phyloP scores from a whole-genome alignment of 2,113 vertebrate genomes.

The Andinoacara biseriatus region DNA sequence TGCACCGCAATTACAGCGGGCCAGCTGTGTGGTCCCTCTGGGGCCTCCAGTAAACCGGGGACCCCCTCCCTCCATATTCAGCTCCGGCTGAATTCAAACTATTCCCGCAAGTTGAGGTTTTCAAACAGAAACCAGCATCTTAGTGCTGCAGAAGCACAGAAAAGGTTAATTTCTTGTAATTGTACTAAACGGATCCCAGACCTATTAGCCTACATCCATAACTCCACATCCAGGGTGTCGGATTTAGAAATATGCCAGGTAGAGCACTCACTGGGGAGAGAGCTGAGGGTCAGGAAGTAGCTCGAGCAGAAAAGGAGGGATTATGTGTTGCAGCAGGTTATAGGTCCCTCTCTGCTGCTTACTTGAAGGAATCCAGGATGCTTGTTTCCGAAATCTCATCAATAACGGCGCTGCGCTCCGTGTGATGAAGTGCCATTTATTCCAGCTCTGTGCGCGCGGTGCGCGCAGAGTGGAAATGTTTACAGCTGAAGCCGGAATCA shows the following conservation, averaged over 20 bases:
- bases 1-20: conserved; percentile 69
- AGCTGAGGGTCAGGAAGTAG: conserved; percentile 54
- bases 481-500: conserved; percentile 40
- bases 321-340: conserved; percentile 63
- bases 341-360: conserved; percentile 49
- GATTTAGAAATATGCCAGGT: conserved; percentile 51
- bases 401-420: conserved; percentile 25
- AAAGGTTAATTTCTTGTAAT: conserved; percentile 7
- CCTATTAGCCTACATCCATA: neutral
- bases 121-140: neutral
- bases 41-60: conserved; percentile 54
- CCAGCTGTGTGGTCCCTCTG: conserved; percentile 75
- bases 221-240: neutral
- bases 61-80: conserved; percentile 46
- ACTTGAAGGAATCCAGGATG: conserved; percentile 59
- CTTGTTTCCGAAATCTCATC: conserved; percentile 60
- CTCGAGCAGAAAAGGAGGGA: conserved; percentile 25
- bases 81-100: conserved; percentile 35
- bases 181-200: neutral
- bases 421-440: conserved; percentile 71
- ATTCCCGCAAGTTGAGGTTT: neutral
- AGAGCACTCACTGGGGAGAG: conserved; percentile 12
- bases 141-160: neutral
- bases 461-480: conserved; percentile 46
- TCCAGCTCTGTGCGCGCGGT: conserved; percentile 38